Evolutionary conservation across 2,888 invertebrate genomes (phyloP).

Genomic region (Agrochola circellaris): DNA sequence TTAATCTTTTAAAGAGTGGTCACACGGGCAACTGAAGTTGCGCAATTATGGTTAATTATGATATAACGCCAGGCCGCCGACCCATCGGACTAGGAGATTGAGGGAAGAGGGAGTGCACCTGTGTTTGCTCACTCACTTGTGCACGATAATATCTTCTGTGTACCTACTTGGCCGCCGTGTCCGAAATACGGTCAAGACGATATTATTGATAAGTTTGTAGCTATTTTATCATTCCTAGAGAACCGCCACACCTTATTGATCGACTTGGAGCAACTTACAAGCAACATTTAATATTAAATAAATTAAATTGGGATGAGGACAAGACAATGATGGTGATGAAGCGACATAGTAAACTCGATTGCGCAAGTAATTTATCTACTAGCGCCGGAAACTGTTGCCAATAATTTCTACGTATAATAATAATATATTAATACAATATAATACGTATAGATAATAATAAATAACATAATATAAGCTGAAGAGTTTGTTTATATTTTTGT

Average conservation of each 20-base stretch:
- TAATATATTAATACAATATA: no score
- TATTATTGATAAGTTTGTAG: neutral
- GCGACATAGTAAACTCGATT: neutral
- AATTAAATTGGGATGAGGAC: no score
- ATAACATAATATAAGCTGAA: no score
- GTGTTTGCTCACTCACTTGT: neutral
- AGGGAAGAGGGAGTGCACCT: no score
- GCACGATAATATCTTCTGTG: neutral
- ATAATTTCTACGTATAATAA: no score
- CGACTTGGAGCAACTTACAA: neutral
- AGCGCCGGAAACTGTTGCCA: neutral
- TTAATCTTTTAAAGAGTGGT: neutral
- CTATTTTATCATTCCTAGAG: neutral
- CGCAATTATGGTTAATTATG: neutral
- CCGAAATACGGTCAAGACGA: neutral
- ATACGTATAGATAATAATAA: no score
- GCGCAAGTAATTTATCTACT: neutral
- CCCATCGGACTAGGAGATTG: neutral
- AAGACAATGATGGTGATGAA: no score
- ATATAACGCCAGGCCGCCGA: no score
- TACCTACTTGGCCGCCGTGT: neutral
- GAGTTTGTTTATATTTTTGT: no score
- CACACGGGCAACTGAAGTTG: neutral
- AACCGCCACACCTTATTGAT: neutral
- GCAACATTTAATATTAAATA: no score